phyloP scores from a whole-genome alignment of 2,113 vertebrate genomes.

The Hippocampus zosterae region DNA sequence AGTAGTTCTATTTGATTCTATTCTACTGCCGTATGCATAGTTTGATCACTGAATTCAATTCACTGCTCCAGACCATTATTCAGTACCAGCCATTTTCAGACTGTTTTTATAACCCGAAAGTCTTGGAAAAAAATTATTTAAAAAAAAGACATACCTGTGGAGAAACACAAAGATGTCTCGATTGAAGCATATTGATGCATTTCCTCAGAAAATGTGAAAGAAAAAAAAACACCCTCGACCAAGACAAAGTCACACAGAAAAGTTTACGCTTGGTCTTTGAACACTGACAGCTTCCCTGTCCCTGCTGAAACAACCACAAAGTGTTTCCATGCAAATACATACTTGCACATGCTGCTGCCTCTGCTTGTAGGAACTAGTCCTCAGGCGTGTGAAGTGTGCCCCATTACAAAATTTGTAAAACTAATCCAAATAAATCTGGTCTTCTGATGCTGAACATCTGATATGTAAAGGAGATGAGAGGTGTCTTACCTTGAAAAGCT shows the following conservation, averaged over 20 bases:
- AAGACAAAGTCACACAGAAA: neutral
- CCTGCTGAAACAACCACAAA: neutral
- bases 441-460: neutral
- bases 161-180: too few relatives aligned
- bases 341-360: neutral
- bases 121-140: too few relatives aligned
- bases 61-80: neutral
- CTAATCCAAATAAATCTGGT: neutral
- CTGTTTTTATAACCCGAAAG: too few relatives aligned
- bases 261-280: neutral
- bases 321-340: neutral
- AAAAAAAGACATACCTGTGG: too few relatives aligned
- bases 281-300: slow-evolving; percentile 7
- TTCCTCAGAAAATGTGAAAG: neutral
- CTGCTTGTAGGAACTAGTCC: slow-evolving; percentile 38
- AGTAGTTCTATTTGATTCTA: neutral
- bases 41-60: neutral
- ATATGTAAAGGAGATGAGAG: neutral
- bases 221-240: neutral
- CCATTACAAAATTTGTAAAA: neutral
- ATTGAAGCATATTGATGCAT: too few relatives aligned
- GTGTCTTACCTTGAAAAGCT: slow-evolving; percentile 52
- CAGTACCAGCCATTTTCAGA: too few relatives aligned
- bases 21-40: neutral
- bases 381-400: neutral